phyloP scores from a whole-genome alignment of 2,888 invertebrate genomes.

The Hirtodrosophila confusa region DNA sequence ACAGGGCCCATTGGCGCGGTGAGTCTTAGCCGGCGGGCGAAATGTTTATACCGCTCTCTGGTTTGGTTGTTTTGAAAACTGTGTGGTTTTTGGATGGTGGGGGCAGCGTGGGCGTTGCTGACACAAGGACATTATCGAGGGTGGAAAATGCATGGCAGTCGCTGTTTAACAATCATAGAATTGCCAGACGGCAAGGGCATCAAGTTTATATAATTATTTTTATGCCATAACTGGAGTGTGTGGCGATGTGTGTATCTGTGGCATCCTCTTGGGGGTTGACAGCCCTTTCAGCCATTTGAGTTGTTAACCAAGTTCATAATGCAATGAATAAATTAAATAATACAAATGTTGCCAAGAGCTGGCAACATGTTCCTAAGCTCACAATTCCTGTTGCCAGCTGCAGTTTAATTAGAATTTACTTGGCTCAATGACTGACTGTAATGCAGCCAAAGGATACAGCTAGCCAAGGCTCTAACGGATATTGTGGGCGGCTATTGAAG shows the following conservation, averaged over 20 bases:
- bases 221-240: conserved; percentile 57
- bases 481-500: conserved; percentile 74
- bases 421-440: conserved; percentile 21
- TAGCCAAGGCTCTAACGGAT: conserved; percentile 47
- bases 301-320: conserved; percentile 59
- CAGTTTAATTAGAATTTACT: conserved; percentile 65
- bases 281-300: conserved; percentile 37
- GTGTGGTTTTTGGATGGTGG: conserved; percentile 69
- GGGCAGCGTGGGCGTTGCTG: conserved; percentile 48
- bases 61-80: conserved; percentile 78
- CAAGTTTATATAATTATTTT: conserved; percentile 79
- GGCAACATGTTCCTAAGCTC: conserved; percentile 50
- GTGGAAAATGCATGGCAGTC: conserved; percentile 61
- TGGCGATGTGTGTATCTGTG: conserved; percentile 31
- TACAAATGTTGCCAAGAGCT: conserved; percentile 31
- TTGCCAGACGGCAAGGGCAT: conserved; percentile 65
- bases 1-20: conserved; percentile 20
- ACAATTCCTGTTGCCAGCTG: conserved; percentile 40
- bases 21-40: conserved; percentile 44
- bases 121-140: conserved; percentile 63
- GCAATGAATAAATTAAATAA: conserved; percentile 68
- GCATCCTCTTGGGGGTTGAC: conserved; percentile 42
- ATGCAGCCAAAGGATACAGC: conserved; percentile 38
- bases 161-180: conserved; percentile 59
- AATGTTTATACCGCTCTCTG: conserved; percentile 72